A percentile compares a stretch with the other conserved stretches of the same genome.
These are phyloP conservation scores for Erebia epiphron DNA, from an alignment of 2,888 invertebrate species.

Conservation along the genomic window DNA sequence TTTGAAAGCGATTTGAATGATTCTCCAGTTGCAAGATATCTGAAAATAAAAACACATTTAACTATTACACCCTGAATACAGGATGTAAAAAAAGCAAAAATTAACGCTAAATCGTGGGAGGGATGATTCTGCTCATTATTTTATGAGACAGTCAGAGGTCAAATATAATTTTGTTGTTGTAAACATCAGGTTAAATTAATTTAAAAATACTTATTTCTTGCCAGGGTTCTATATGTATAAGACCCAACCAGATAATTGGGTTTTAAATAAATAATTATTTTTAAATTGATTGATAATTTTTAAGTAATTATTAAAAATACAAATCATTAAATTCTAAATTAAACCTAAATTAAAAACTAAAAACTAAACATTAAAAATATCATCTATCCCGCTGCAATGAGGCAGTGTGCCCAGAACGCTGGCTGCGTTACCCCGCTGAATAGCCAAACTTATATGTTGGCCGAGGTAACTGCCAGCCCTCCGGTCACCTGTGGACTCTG, in stretches of 20 bases:
- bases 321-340: too few species aligned
- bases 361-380: too few species aligned
- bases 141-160: constrained; percentile 6
- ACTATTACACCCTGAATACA: not conserved
- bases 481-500: too few species aligned
- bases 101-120: constrained; percentile 7
- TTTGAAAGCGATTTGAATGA: constrained; percentile 7
- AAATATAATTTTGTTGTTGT: constrained; percentile 7
- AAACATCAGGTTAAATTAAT: constrained; percentile 6
- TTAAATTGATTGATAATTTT: constrained; percentile 7
- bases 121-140: constrained; percentile 7
- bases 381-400: too few species aligned
- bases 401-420: too few species aligned
- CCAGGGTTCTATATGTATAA: constrained; percentile 5
- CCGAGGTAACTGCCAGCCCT: too few species aligned
- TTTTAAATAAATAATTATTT: constrained; percentile 1
- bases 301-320: too few species aligned
- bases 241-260: constrained; percentile 6
- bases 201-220: constrained; percentile 7
- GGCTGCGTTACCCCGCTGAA: too few species aligned
- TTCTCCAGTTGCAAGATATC: constrained; percentile 1
- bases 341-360: too few species aligned
- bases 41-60: constrained; percentile 4
- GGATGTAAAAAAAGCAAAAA: constrained; percentile 3
- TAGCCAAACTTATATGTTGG: too few species aligned